phyloP scores from a whole-genome alignment of 1,140 invertebrate species.

The Geopemphigus sp. region DNA sequence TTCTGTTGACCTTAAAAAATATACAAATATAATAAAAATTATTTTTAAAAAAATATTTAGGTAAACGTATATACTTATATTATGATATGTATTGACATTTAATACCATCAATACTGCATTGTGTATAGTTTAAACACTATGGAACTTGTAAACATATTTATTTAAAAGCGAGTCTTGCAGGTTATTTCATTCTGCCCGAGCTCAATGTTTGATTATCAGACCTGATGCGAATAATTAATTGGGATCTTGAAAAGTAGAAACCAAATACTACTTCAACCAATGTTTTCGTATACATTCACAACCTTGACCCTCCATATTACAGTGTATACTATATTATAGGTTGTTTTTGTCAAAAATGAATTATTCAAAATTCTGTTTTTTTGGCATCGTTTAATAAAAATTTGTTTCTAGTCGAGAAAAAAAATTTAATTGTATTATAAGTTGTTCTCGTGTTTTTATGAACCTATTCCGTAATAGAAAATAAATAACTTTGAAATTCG shows the following conservation, averaged over 20 bases:
- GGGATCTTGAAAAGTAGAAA: background rate
- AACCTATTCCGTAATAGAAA: background rate
- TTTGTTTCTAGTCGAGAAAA: background rate
- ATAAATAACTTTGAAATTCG: too few relatives aligned
- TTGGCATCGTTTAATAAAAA: background rate
- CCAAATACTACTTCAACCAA: background rate
- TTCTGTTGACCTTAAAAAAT: too few relatives aligned
- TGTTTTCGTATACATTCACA: background rate
- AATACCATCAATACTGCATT: too few relatives aligned
- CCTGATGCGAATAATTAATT: conserved; percentile 22
- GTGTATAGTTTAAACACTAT: background rate
- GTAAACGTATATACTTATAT: too few relatives aligned
- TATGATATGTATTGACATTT: too few relatives aligned
- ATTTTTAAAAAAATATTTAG: too few relatives aligned
- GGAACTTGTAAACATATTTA: background rate
- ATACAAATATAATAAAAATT: too few relatives aligned
- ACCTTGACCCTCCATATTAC: background rate
- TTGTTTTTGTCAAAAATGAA: background rate
- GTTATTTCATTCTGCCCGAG: background rate
- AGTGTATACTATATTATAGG: background rate
- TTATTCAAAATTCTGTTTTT: background rate
- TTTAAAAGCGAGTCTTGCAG: background rate
- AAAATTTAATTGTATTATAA: background rate
- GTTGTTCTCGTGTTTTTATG: background rate
- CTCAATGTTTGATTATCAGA: background rate